phyloP scores from a whole-genome alignment of 2,888 invertebrate species.

The Zygaena filipendulae region DNA sequence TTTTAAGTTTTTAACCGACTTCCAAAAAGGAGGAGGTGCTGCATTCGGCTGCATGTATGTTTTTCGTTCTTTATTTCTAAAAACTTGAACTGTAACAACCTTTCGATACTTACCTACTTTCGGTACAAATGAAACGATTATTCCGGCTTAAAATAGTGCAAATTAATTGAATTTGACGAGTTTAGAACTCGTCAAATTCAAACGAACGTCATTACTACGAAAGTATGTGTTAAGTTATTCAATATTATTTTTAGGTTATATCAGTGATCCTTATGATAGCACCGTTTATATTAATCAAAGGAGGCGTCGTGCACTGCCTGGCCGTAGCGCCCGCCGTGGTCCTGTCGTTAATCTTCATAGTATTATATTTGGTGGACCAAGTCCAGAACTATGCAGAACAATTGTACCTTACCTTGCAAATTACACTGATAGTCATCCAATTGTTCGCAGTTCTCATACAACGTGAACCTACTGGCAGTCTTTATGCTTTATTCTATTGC shows the following conservation, averaged over 20 bases:
- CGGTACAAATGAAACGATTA: no score
- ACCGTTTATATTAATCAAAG: slow-evolving; percentile 38
- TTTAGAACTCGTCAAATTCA: no score
- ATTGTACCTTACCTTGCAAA: slow-evolving; percentile 37
- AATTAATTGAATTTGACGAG: no score
- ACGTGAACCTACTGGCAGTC: slow-evolving; percentile 22
- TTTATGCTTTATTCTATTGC: slow-evolving; percentile 42
- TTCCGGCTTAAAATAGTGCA: no score
- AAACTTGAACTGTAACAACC: no score
- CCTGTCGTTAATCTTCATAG: slow-evolving; percentile 45
- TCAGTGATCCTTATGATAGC: slow-evolving; percentile 52
- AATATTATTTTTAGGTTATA: slow-evolving; percentile 57
- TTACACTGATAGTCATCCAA: slow-evolving; percentile 26
- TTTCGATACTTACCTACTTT: no score
- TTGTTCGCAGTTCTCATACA: slow-evolving; percentile 23
- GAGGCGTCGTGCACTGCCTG: slow-evolving; percentile 40
- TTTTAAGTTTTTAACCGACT: no score
- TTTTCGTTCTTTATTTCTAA: no score
- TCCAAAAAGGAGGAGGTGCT: no score
- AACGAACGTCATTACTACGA: no score
- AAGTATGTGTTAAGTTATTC: no score
- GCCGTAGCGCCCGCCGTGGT: slow-evolving; percentile 47
- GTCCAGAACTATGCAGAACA: slow-evolving; percentile 52
- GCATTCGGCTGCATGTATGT: no score
- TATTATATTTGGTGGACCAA: slow-evolving; percentile 57